Percentiles rank a stretch among this genome's conserved stretches.
These are phyloP conservation scores for Amaurobius ferox DNA, from an alignment of 2,888 invertebrate species.

Conservation along the genomic window DNA sequence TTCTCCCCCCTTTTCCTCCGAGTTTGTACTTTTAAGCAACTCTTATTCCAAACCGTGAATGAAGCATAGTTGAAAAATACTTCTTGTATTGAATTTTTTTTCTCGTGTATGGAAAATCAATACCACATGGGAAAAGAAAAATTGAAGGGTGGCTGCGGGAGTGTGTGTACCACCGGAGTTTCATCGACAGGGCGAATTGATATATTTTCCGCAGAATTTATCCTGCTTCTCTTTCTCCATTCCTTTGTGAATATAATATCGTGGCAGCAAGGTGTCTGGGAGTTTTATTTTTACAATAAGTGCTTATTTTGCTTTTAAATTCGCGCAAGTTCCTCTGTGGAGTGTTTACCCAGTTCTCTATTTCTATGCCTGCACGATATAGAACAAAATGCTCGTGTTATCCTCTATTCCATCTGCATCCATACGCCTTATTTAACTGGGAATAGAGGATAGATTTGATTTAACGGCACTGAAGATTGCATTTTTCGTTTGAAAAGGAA, in stretches of 20 bases:
- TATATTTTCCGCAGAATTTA: background rate
- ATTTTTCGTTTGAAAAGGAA: too few relatives aligned
- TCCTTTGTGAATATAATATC: background rate
- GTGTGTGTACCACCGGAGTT: background rate
- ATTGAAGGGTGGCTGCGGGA: background rate
- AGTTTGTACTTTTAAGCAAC: background rate
- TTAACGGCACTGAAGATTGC: too few relatives aligned
- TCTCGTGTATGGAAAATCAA: background rate
- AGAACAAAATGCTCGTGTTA: background rate
- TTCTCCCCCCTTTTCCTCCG: background rate
- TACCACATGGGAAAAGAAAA: background rate
- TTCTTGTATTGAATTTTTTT: background rate
- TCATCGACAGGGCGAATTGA: background rate
- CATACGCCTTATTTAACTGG: background rate
- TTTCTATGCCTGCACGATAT: background rate
- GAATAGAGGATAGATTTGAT: background rate
- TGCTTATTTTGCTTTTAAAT: background rate
- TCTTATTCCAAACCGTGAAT: background rate
- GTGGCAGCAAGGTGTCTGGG: background rate
- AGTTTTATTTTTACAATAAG: background rate
- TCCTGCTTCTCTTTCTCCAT: background rate
- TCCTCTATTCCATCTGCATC: background rate
- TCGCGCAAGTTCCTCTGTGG: background rate
- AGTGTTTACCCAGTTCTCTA: background rate
- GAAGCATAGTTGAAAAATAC: conserved; percentile 1